phyloP scores from a whole-genome alignment of 1,140 invertebrate genomes.

The Drosophila suzukii region DNA sequence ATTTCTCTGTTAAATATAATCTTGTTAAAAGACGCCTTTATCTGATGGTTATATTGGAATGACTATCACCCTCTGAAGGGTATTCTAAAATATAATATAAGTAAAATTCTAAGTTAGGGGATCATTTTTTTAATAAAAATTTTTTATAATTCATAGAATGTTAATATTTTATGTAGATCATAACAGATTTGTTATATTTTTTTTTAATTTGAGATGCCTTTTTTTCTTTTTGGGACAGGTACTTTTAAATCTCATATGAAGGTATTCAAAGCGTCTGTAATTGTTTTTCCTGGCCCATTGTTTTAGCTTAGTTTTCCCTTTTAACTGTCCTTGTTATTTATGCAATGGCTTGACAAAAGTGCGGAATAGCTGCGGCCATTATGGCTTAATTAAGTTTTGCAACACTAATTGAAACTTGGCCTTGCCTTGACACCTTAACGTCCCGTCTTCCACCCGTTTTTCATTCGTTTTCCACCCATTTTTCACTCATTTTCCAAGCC shows the following conservation, averaged over 20 bases:
- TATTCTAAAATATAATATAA: too few relatives aligned
- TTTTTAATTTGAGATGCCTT: background rate
- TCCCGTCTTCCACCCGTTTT: background rate
- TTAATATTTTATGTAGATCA: too few relatives aligned
- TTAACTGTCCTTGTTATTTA: constrained; percentile 56
- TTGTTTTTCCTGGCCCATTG: background rate
- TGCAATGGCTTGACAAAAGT: constrained; percentile 40
- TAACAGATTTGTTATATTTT: background rate
- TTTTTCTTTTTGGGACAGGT: too few relatives aligned
- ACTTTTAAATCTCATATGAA: background rate
- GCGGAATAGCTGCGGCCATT: constrained; percentile 31
- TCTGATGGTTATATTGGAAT: too few relatives aligned
- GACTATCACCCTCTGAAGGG: too few relatives aligned
- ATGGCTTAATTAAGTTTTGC: constrained; percentile 75
- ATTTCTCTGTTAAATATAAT: background rate
- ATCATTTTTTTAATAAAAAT: too few relatives aligned
- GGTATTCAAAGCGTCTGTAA: background rate
- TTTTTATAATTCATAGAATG: too few relatives aligned
- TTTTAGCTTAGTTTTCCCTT: background rate
- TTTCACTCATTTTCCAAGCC: background rate
- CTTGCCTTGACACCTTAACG: constrained; percentile 8
- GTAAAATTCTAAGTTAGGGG: too few relatives aligned
- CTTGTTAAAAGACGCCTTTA: too few relatives aligned
- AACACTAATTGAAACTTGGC: constrained; percentile 76
- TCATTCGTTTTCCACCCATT: background rate